Conservation (phyloP, 2,113 vertebrate genomes). For the Paraplagusia blochii region DNA sequence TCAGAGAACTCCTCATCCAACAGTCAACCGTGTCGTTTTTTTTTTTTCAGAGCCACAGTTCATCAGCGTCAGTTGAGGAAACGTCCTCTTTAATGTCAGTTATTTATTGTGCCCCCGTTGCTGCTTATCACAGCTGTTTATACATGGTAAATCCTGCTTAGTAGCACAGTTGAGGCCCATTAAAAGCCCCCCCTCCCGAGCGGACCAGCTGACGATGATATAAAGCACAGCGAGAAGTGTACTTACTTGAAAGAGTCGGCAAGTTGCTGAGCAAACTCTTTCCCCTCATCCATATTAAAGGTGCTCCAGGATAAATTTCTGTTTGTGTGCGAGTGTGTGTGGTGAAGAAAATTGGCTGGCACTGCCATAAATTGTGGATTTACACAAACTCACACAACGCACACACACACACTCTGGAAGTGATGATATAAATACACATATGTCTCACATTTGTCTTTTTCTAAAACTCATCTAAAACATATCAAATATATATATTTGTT, state of each 20-base stretch:
- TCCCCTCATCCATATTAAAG: conserved; percentile 62
- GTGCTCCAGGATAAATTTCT: neutral
- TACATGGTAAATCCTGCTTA: conserved; percentile 61
- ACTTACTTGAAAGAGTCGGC: conserved; percentile 51
- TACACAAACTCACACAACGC: neutral
- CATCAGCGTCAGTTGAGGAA: conserved; percentile 23
- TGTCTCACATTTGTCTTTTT: no score
- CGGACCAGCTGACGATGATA: conserved; percentile 47
- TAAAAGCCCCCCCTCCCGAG: conserved; percentile 48
- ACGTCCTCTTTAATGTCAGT: conserved; percentile 40
- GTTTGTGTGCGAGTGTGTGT: no score
- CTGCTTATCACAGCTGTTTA: conserved; percentile 67
- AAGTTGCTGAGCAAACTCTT: conserved; percentile 65
- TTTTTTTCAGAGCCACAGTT: conserved; percentile 19
- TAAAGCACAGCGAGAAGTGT: conserved; percentile 42
- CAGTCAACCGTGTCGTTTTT: conserved; percentile 1
- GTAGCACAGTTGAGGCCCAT: conserved; percentile 52
- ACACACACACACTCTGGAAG: neutral
- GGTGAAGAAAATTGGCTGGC: no score
- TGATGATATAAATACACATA: neutral
- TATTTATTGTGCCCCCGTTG: conserved; percentile 47
- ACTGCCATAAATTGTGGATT: neutral
- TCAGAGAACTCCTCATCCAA: neutral
- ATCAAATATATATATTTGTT: no score
- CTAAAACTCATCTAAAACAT: no score